phyloP scores from a whole-genome alignment of 2,797 vertebrate genomes.

The Poeciliopsis turneri region DNA sequence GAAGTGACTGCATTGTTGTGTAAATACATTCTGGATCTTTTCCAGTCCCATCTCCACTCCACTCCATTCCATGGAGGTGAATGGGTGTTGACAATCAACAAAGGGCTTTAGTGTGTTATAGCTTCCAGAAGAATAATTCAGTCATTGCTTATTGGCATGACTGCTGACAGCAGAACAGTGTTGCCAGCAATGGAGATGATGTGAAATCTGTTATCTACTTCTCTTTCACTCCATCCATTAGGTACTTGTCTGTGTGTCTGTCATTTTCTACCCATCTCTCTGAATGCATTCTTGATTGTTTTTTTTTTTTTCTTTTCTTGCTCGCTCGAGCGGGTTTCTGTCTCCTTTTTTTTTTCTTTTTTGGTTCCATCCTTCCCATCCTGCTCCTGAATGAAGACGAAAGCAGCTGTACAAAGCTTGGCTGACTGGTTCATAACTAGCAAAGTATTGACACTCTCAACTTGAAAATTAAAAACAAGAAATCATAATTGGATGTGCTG shows the following conservation, averaged over 20 bases:
- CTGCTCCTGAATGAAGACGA: constrained; percentile 25
- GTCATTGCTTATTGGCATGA: constrained; percentile 72
- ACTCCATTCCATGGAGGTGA: constrained; percentile 52
- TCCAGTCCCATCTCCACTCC: constrained; percentile 54
- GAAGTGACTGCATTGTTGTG: constrained; percentile 68
- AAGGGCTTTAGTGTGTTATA: constrained; percentile 45
- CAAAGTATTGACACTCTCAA: constrained; percentile 17
- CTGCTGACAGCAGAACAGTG: constrained; percentile 72
- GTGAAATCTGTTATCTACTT: constrained; percentile 64
- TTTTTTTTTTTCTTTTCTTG: constrained; percentile 3
- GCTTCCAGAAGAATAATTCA: constrained; percentile 72
- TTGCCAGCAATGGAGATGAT: constrained; percentile 53
- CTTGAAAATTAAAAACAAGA: constrained; percentile 34
- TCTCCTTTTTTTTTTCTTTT: constrained; percentile 35
- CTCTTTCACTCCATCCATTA: constrained; percentile 58
- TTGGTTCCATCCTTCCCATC: constrained; percentile 5
- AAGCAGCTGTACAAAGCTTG: constrained; percentile 44
- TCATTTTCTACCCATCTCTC: constrained; percentile 46
- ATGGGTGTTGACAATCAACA: constrained; percentile 64
- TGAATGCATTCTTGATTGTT: constrained; percentile 28
- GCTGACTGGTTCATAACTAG: constrained; percentile 28
- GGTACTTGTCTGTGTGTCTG: constrained; percentile 47
- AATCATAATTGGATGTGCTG: constrained; percentile 23
- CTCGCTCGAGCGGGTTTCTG: constrained; percentile 25
- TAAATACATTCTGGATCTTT: constrained; percentile 65